Evolutionary conservation across 2,888 invertebrate species (phyloP), one percentile per base, ranked within the genome.

Genomic region (Muschampia plurimacula): DNA sequence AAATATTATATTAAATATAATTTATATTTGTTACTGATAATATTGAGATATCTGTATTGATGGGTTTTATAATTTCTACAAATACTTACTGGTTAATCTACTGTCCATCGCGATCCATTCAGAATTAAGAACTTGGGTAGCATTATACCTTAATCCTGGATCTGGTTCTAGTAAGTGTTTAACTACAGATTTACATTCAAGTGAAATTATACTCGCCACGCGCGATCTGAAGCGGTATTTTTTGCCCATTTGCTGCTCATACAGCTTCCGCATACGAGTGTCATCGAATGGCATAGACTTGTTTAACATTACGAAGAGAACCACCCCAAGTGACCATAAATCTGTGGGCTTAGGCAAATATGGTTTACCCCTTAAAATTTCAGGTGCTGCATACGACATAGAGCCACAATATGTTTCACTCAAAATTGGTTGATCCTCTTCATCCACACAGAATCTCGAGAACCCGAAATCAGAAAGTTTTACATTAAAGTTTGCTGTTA

Each of bases 381-480:
- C 98, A 0, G 98, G 98, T 0, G 98, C 97, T 0, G 97, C 98
- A 85, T 98, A 98, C 1, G 97, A 97, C 81, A 98, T 95, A 9
- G 97, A 97, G 6, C 98, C 98, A 83, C 98, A 98, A 83, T 97
- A 98, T 0, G 98, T 98, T 78, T 96, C 96, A 80, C 97, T 97
- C 60, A 96, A 84, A 32, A 96, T 82, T 9, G 90, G 86, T 72
- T 88, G 82, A 41, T 89, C 88, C 12, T 85, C 81, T 1, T 89
- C 87, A 74, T 94, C 89, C 7, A 94, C 80, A 71, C 91, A 91
- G 65, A 89, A 84, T 55, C 95, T 94, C 0, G 97, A 95, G 83
- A 98, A 98, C 2, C 98, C 98, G 84, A 97, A 98, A 90, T 98
- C 98, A 0, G 97, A 96, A 39, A 97, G 84, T 86, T 98, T 98